These are phyloP conservation scores for Orchesellides sinensis DNA, from an alignment of 2,888 invertebrate species.

Conservation along the genomic window DNA sequence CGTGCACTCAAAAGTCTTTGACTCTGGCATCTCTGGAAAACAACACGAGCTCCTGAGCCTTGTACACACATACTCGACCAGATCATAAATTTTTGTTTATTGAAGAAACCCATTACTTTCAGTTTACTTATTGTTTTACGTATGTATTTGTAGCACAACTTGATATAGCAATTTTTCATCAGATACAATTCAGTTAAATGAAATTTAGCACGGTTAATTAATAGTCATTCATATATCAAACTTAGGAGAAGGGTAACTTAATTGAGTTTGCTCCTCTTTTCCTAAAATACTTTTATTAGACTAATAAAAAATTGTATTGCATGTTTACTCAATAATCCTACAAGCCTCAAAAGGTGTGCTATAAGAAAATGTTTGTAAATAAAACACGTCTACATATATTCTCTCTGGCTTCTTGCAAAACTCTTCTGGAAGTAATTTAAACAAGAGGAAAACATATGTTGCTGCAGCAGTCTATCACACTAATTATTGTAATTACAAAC, in stretches of 20 bases:
- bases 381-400: too few species aligned
- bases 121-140: constrained; percentile 28
- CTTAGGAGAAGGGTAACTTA: constrained; percentile 37
- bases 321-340: background rate
- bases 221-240: constrained; percentile 53
- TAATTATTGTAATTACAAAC: constrained; percentile 62
- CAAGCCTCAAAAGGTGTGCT: background rate
- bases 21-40: background rate
- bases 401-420: too few species aligned
- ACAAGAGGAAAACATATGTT: background rate
- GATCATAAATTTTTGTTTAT: constrained; percentile 54
- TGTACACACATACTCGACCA: constrained; percentile 30
- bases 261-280: constrained; percentile 38
- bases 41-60: background rate
- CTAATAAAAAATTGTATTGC: constrained; percentile 13
- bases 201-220: constrained; percentile 60
- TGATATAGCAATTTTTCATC: constrained; percentile 61
- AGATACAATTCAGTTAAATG: constrained; percentile 56
- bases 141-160: too few species aligned
- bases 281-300: constrained; percentile 1
- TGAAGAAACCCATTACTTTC: constrained; percentile 39
- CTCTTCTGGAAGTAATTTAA: constrained; percentile 43
- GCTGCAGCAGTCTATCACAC: constrained; percentile 51
- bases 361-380: background rate
- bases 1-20: background rate